Percentiles rank a stretch among this genome's conserved stretches.
These are phyloP conservation scores for Turritopsis dohrnii DNA, from an alignment of 30 jellyfish, hydroid and myxozoan genomes.

Conservation along the genomic window DNA sequence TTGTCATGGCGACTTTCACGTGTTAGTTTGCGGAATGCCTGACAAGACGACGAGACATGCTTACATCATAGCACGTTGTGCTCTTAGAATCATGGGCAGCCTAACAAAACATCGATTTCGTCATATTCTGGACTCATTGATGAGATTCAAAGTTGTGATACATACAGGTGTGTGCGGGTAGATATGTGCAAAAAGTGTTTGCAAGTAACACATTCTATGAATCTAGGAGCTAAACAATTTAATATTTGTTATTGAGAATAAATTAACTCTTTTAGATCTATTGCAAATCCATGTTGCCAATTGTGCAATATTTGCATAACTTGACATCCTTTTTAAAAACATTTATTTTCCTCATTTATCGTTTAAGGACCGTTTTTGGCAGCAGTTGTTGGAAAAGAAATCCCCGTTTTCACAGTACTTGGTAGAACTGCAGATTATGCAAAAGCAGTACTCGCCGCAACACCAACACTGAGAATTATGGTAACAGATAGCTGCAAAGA, in stretches of 20 bases:
- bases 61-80: conserved; percentile 52
- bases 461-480: conserved; percentile 15
- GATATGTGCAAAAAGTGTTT: neutral
- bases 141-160: conserved; percentile 52
- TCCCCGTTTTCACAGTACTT: conserved; percentile 34
- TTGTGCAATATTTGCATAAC: neutral
- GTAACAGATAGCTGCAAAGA: conserved; percentile 10
- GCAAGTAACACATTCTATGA: neutral
- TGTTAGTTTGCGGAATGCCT: conserved; percentile 77
- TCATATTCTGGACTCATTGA: conserved; percentile 40
- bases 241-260: too few relatives aligned
- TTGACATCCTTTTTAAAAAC: neutral
- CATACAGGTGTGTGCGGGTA: conserved; percentile 54
- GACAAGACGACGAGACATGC: conserved; percentile 54
- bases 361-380: conserved; percentile 70
- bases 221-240: too few relatives aligned
- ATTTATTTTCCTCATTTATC: neutral
- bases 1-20: conserved; percentile 54
- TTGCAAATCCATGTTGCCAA: too few relatives aligned
- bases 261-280: too few relatives aligned
- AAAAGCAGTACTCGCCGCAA: neutral
- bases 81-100: conserved; percentile 58
- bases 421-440: conserved; percentile 14
- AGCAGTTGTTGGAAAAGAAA: conserved; percentile 67
- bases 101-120: conserved; percentile 51